These are phyloP conservation scores for Galaxea fascicularis DNA, from an alignment of 92 coral and sea anemone species.

Conservation along the genomic window DNA sequence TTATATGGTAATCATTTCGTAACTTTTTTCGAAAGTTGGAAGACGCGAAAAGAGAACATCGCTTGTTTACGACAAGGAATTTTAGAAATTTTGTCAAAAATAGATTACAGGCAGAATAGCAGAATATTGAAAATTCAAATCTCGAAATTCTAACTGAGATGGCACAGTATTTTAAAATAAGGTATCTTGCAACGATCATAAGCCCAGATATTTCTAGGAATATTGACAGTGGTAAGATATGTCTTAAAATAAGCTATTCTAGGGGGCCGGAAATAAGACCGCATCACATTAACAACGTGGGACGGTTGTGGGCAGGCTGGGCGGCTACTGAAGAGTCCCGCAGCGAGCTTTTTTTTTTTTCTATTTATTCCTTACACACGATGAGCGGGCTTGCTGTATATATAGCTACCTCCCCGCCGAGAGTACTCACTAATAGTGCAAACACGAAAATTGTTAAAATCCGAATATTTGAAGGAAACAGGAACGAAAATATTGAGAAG, in stretches of 20 bases:
- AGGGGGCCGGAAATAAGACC: constrained; percentile 24
- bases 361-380: constrained; percentile 5
- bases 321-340: not conserved
- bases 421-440: constrained; percentile 39
- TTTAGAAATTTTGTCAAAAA: no score
- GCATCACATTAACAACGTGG: not conserved
- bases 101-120: not conserved
- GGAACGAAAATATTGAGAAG: constrained; percentile 37
- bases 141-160: no score
- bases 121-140: not conserved
- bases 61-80: not conserved
- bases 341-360: constrained; percentile 27
- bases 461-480: constrained; percentile 54
- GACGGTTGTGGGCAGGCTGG: not conserved
- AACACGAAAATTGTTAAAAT: constrained; percentile 56
- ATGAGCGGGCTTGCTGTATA: constrained; percentile 32
- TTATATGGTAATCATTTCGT: no score
- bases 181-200: no score
- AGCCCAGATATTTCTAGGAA: no score
- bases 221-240: not conserved
- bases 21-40: not conserved
- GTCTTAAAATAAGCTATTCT: not conserved
- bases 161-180: no score
- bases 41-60: not conserved
- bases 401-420: constrained; percentile 27